Evolutionary conservation across 2,888 invertebrate genomes (phyloP).

Genomic region (Dicycla oo): DNA sequence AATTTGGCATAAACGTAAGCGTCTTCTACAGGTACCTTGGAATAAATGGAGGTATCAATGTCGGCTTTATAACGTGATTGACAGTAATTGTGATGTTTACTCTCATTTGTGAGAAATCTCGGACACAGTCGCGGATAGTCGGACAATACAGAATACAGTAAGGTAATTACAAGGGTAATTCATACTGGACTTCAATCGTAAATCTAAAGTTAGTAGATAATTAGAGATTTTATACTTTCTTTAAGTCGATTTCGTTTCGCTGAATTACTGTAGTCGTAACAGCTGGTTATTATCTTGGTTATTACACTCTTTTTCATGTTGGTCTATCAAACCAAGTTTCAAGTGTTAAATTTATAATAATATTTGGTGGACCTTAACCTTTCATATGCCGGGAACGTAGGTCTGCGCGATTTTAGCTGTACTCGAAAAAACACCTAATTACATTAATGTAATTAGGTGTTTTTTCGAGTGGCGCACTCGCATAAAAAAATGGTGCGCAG

Average conservation of each 20-base stretch:
- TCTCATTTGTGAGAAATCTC: conserved; percentile 30
- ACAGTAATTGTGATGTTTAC: conserved; percentile 52
- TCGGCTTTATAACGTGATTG: conserved; percentile 37
- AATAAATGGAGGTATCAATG: conserved; percentile 41
- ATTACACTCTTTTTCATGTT: conserved; percentile 6
- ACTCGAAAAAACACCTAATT: too few species aligned
- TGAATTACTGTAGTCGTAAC: conserved; percentile 13
- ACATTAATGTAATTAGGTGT: too few species aligned
- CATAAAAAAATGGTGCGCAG: too few species aligned
- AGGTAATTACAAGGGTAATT: conserved; percentile 30
- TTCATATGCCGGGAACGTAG: too few species aligned
- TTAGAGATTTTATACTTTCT: conserved; percentile 37
- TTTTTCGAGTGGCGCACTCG: too few species aligned
- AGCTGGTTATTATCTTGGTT: neutral
- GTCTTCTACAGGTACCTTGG: conserved; percentile 1
- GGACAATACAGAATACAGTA: conserved; percentile 23
- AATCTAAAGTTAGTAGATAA: conserved; percentile 18
- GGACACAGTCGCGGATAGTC: conserved; percentile 7
- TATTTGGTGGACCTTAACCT: too few species aligned
- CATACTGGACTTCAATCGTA: conserved; percentile 1
- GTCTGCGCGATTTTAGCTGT: too few species aligned
- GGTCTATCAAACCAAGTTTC: neutral
- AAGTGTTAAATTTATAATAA: neutral
- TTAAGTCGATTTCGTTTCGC: conserved; percentile 21
- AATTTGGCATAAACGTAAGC: neutral